Conservation (phyloP, 2,797 vertebrate genomes). For the Carcharodon carcharias region DNA sequence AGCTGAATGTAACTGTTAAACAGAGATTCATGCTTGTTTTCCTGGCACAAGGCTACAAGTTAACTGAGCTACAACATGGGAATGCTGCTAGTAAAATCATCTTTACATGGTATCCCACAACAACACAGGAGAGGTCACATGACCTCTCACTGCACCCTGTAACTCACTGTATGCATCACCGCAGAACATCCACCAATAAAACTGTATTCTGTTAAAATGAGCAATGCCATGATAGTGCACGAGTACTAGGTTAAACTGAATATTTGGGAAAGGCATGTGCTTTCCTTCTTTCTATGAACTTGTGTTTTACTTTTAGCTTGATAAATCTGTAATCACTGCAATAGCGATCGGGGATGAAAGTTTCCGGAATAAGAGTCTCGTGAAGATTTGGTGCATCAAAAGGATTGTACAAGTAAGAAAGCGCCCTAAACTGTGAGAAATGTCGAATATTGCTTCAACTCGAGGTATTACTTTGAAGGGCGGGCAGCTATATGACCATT, state of each 20-base stretch:
- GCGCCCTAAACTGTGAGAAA: background rate
- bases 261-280: background rate
- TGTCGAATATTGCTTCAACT: background rate
- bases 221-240: background rate
- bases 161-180: background rate
- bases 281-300: background rate
- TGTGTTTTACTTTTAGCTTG: slow-evolving; percentile 59
- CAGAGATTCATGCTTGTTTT: background rate
- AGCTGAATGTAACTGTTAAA: background rate
- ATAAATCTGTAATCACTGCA: slow-evolving; percentile 80
- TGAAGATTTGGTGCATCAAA: slow-evolving; percentile 71
- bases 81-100: too few relatives aligned
- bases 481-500: background rate
- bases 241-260: background rate
- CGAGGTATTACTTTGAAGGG: background rate
- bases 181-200: background rate
- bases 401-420: slow-evolving; percentile 13
- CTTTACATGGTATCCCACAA: background rate
- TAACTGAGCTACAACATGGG: background rate
- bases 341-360: slow-evolving; percentile 72
- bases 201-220: background rate
- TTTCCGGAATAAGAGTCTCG: slow-evolving; percentile 78
- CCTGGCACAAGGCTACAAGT: background rate
- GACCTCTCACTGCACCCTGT: background rate
- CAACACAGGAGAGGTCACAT: background rate